Conservation (phyloP, 2,797 vertebrate species). For the Dallia pectoralis region DNA sequence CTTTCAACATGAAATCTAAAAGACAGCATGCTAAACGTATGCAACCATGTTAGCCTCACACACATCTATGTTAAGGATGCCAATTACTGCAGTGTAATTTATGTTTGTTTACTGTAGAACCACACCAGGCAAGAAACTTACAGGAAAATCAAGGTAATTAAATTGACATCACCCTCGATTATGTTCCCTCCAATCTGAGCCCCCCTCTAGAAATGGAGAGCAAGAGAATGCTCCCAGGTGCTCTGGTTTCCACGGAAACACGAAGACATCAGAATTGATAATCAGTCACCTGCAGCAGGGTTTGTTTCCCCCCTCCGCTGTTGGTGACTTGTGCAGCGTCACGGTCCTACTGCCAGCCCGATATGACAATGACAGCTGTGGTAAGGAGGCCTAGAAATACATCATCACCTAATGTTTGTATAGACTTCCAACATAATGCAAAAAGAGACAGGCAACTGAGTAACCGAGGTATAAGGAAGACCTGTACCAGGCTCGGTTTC, state of each 20-base stretch:
- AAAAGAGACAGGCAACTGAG: neutral
- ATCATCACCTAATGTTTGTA: neutral
- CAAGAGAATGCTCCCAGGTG: slow-evolving; percentile 36
- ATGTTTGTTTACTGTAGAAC: neutral
- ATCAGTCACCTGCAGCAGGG: slow-evolving; percentile 22
- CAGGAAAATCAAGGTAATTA: neutral
- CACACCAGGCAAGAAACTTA: neutral
- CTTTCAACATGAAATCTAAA: neutral
- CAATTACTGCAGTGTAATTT: neutral
- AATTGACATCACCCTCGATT: neutral
- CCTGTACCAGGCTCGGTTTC: neutral
- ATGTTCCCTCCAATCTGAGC: neutral
- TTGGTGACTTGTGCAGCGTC: slow-evolving; percentile 8
- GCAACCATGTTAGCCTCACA: neutral
- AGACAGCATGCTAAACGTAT: neutral
- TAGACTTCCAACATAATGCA: neutral
- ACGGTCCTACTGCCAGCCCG: neutral
- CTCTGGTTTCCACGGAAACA: slow-evolving; percentile 62
- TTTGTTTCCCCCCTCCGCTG: neutral
- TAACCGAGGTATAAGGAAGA: neutral
- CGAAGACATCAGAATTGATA: slow-evolving; percentile 46
- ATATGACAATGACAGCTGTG: neutral
- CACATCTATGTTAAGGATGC: neutral
- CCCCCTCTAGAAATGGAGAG: neutral
- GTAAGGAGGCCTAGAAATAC: neutral